Base-by-base conservation (phyloP, 2,113 vertebrate species). In the Charadrius vociferus region DNA sequence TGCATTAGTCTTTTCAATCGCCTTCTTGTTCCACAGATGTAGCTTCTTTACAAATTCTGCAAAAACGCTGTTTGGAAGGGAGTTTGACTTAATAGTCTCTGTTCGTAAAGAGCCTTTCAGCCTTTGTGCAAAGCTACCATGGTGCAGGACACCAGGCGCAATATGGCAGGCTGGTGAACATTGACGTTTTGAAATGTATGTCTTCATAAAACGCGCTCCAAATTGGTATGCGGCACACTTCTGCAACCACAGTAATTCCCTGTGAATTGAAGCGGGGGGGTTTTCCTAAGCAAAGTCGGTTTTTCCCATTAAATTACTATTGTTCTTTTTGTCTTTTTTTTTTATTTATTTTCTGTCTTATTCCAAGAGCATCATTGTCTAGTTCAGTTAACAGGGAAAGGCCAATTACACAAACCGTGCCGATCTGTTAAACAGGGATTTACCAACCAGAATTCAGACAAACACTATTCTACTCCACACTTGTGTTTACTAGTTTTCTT, bases 371-470 rank as follows among this genome's bases (percentile, higher is more conserved):
- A 87, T 95, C 88, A 58, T 90, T 86, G 92, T 82, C 92, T 94
- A 90, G 34, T 79, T 95, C 81, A 81, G 93, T 94, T 94, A 97
- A 81, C 71, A 94, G 63, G 58, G 81, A 96, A 93, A 95, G 78
- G 61, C 70, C 94, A 95, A 90, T 96, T 96, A 88, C 85, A 61
- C 80, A 85, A 94, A 50, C 55, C 73, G 56, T 34, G 86, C 59
- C 68, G 88, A 86, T 96, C 78, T 66, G 90, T 93, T 95, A 93
- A 90, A 78, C 59, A n/a, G 75, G 50, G 75, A 45, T 94, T 96
- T 88, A 92, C 41, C 89, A 92, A 32, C 12, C 55, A 62, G 45
- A 84, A 94, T 92, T 82, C 39, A 92, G 94, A 82, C 52, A 67
- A 80, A 58, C 11, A 61, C 3, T 52, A 34, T 36, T 61, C 56